Conservation (phyloP, 2,888 invertebrate species). For the Pristionchus japonicus region DNA sequence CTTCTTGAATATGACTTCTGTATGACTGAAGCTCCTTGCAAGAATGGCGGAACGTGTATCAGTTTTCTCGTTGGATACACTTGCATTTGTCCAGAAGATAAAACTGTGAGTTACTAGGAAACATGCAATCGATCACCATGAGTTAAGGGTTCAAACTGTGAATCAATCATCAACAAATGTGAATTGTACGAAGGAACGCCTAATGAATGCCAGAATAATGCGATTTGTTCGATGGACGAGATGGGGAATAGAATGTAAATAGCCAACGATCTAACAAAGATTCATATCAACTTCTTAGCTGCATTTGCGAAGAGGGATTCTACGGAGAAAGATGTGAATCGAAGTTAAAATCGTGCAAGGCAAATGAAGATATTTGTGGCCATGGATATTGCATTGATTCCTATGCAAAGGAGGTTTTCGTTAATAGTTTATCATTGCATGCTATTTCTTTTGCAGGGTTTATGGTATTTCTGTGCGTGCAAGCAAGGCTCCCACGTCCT, state of each 20-base stretch:
- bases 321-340: neutral
- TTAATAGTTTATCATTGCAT: too few species aligned
- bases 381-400: neutral
- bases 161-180: neutral
- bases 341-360: neutral
- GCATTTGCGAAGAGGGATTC: neutral
- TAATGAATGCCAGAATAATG: neutral
- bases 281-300: neutral
- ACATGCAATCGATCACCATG: neutral
- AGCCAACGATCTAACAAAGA: neutral
- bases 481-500: neutral
- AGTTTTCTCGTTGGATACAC: neutral
- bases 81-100: neutral
- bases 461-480: neutral
- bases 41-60: neutral
- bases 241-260: neutral
- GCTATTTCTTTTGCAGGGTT: too few species aligned
- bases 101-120: neutral
- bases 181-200: constrained; percentile 17
- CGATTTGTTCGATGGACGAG: neutral
- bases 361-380: neutral
- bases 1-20: neutral
- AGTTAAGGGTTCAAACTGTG: neutral
- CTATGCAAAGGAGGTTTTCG: neutral
- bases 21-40: neutral